Conservation (phyloP, 2,797 vertebrate species). For the Aplochiton taeniatus region DNA sequence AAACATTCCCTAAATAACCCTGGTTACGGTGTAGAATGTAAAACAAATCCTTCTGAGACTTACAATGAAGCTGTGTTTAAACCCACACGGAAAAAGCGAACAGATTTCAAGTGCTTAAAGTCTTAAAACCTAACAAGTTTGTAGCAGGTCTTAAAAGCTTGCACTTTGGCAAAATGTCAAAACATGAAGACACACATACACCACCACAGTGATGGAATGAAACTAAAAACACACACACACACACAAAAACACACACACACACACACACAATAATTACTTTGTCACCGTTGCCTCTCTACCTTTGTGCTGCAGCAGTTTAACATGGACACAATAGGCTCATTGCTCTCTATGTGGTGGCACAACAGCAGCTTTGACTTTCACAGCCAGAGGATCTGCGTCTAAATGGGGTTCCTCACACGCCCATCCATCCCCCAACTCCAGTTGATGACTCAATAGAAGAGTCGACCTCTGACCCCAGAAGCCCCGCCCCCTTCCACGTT, state of each 20-base stretch:
- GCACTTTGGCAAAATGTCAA: conserved; percentile 56
- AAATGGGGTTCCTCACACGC: conserved; percentile 56
- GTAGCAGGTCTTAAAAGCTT: conserved; percentile 48
- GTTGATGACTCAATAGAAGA: conserved; percentile 77
- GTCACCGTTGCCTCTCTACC: conserved; percentile 56
- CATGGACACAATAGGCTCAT: conserved; percentile 64
- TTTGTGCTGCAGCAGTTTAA: conserved; percentile 53
- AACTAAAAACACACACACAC: conserved; percentile 1
- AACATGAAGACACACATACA: conserved; percentile 27
- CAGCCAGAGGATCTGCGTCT: conserved; percentile 56
- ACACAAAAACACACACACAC: too few species aligned
- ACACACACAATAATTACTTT: conserved; percentile 54
- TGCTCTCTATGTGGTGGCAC: conserved; percentile 51
- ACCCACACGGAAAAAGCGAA: conserved; percentile 49
- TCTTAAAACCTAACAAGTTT: conserved; percentile 60
- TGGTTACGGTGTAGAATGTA: conserved; percentile 51
- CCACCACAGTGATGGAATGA: conserved; percentile 31
- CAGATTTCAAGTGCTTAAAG: conserved; percentile 63
- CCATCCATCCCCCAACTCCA: conserved; percentile 51
- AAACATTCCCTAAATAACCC: conserved; percentile 54
- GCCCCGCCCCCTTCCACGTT: conserved; percentile 37
- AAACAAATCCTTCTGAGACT: conserved; percentile 35
- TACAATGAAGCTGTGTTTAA: conserved; percentile 56
- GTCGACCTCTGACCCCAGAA: conserved; percentile 60
- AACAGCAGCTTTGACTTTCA: conserved; percentile 53